Evolutionary conservation across 1,140 invertebrate species (phyloP), one percentile per base, ranked within the genome.

Genomic region (Lepeophtheirus salmonis): DNA sequence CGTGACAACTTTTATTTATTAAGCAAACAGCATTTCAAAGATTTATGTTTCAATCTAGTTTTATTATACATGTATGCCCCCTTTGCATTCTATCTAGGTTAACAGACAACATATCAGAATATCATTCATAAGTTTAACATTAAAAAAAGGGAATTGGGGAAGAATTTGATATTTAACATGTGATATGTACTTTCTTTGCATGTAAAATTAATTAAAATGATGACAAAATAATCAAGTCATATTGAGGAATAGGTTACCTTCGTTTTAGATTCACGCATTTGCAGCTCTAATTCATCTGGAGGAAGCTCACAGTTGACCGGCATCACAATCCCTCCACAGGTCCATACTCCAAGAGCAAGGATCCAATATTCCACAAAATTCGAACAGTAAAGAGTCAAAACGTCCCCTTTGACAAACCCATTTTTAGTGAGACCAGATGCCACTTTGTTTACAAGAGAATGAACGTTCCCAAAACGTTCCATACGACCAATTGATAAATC

Each of bases 341-440:
- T 22, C 59, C 59, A 61, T 3, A 23, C 59, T 10, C 41, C 59
- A 16, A 61, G 50, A 53, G 48, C 48, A 13, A 56, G 14, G 14
- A 61, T 16, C 49, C 59, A 61, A 26, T 54, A 61, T 30, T 61
- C 59, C 2, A 61, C 50, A 26, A 21, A 61, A 25, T 61, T 61
- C 14, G 59, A 56, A 16, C 48, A 24, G 13, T 20, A 61, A 20
- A 61, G 54, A 23, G 41, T 50, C 4, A 61, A 6, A 20, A 61
- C 59, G 22, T 54, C 23, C 17, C 50, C 17, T 22, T 56, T 54
- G 13, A n/a, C 50, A 55, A 55, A 54, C 4, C 59, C 59, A 6
- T 12, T 10, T 21, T 51, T 52, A 3, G 41, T 52, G 2, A 52
- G 20, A 2, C 30, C 57, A 50, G 16, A 30, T 13, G 49, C 57